Conservation (phyloP, 2,888 invertebrate species). For the Cetonia aurata region DNA sequence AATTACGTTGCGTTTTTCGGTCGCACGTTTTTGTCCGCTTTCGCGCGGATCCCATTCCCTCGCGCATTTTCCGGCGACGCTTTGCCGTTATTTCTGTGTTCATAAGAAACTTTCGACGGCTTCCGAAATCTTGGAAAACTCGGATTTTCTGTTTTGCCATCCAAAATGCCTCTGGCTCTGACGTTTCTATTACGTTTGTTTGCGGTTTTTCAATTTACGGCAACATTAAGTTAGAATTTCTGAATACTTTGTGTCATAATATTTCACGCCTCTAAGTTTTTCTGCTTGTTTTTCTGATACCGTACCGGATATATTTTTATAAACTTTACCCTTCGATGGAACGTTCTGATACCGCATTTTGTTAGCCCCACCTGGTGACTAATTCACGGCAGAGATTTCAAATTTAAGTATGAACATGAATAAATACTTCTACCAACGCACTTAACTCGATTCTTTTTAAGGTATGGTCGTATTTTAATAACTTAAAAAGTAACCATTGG, state of each 20-base stretch:
- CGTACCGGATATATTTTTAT: no score
- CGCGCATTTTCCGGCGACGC: slow-evolving; percentile 10
- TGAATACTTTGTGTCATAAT: slow-evolving; percentile 28
- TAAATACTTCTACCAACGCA: no score
- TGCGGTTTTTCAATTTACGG: slow-evolving; percentile 35
- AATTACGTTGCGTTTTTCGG: slow-evolving; percentile 23
- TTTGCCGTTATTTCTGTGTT: slow-evolving; percentile 28
- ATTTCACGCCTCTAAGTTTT: background rate
- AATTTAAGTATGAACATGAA: no score
- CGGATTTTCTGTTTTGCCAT: slow-evolving; percentile 29
- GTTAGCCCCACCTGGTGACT: no score
- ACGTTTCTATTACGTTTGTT: slow-evolving; percentile 34
- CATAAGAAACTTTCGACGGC: slow-evolving; percentile 25
- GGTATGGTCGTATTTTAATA: no score
- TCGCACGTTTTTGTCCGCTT: slow-evolving; percentile 21
- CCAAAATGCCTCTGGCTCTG: slow-evolving; percentile 26
- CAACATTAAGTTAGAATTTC: slow-evolving; percentile 30
- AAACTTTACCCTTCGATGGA: no score
- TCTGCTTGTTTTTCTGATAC: slow-evolving; percentile 9
- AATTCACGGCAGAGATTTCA: no score
- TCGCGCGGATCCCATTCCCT: slow-evolving; percentile 10
- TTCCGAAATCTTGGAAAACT: slow-evolving; percentile 31
- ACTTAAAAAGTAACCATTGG: no score
- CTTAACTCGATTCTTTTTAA: no score
- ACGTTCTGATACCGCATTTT: no score